phyloP scores from a whole-genome alignment of 2,888 invertebrate genomes.

The Pseudanteris insignis region DNA sequence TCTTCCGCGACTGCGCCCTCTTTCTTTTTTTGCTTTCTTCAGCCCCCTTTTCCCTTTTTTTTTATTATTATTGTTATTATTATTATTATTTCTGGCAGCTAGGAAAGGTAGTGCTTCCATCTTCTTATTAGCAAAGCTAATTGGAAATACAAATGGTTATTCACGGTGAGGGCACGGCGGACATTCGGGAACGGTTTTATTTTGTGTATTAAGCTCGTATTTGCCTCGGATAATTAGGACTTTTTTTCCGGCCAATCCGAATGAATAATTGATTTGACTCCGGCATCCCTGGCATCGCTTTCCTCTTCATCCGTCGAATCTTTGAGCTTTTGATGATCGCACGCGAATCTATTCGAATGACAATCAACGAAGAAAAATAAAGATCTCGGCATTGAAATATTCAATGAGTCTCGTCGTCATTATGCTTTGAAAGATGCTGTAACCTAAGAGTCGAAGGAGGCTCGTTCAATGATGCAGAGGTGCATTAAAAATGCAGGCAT shows the following conservation, averaged over 20 bases:
- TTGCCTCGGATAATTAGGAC: slow-evolving; percentile 67
- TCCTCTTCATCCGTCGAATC: slow-evolving; percentile 36
- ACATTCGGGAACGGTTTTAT: slow-evolving; percentile 52
- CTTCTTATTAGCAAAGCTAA: slow-evolving; percentile 67
- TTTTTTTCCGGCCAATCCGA: slow-evolving; percentile 65
- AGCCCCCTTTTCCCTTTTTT: not conserved
- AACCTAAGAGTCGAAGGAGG: slow-evolving; percentile 46
- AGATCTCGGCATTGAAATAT: slow-evolving; percentile 63
- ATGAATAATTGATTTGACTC: slow-evolving; percentile 66
- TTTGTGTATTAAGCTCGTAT: slow-evolving; percentile 65
- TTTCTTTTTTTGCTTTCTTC: not conserved
- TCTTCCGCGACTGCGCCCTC: slow-evolving; percentile 45
- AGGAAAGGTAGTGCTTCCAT: slow-evolving; percentile 61
- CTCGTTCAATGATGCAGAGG: slow-evolving; percentile 48
- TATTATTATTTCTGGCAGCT: slow-evolving; percentile 45
- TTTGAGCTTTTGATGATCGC: slow-evolving; percentile 47
- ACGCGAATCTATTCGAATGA: slow-evolving; percentile 60
- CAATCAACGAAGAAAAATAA: slow-evolving; percentile 62
- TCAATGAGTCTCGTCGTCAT: slow-evolving; percentile 54
- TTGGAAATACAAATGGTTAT: slow-evolving; percentile 68
- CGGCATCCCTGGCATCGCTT: slow-evolving; percentile 44
- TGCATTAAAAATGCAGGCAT: slow-evolving; percentile 47
- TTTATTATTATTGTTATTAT: slow-evolving; percentile 14
- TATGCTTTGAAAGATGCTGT: slow-evolving; percentile 48
- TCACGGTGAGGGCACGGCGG: slow-evolving; percentile 61